Conservation (phyloP, 2,888 invertebrate genomes). For the Calameuta idolon region DNA sequence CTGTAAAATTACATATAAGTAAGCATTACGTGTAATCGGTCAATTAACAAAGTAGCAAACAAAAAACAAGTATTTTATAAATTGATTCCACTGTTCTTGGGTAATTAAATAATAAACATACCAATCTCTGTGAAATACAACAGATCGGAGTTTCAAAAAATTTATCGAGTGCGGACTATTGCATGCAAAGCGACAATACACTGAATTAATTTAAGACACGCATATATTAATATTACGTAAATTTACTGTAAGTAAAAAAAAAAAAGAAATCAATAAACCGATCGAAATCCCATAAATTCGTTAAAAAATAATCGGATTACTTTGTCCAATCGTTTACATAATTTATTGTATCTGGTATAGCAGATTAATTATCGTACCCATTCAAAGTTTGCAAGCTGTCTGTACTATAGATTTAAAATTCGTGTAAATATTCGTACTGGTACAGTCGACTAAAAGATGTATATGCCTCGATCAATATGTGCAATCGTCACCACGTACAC, state of each 20-base stretch:
- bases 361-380: neutral
- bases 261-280: neutral
- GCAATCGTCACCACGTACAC: neutral
- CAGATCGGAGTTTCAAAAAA: neutral
- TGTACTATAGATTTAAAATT: neutral
- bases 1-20: constrained; percentile 64
- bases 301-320: neutral
- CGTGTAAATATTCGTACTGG: neutral
- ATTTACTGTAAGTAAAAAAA: neutral
- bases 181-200: neutral
- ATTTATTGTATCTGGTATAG: neutral
- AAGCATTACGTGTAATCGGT: neutral
- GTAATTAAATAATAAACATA: neutral
- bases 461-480: neutral
- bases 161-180: neutral
- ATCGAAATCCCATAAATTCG: neutral
- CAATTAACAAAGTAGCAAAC: neutral
- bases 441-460: neutral
- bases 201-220: neutral
- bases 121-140: neutral
- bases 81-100: neutral
- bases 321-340: neutral
- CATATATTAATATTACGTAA: neutral
- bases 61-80: neutral
- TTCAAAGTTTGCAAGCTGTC: neutral